Base-by-base conservation (phyloP, 2,797 vertebrate species). In the Okamejei kenojei region DNA sequence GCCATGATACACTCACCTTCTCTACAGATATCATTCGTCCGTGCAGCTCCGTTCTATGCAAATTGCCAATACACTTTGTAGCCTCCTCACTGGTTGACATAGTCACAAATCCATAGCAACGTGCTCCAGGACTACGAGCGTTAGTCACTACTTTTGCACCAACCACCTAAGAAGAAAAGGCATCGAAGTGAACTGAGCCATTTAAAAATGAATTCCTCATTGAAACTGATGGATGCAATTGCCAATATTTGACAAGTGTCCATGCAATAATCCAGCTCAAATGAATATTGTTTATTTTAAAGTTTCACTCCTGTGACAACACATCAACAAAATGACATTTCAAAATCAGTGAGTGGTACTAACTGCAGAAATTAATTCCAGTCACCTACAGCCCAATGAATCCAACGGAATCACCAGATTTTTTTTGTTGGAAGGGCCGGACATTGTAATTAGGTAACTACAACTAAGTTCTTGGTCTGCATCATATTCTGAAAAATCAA, bases 21-120 rank as follows among this genome's bases (percentile, higher is more conserved):
- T 99, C 99, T 93, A 99, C 98, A 26, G 99, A 99, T 95, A 99
- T 99, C 99, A 99, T 99, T 94, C 97, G 97, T 23, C 99, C 99
- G 0, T 99, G 99, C 93, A 99, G 96, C 94, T 99, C 99, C 0
- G 99, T 99, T 93, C 98, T 96, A 95, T 99, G 98, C 4, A 99
- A 97, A 86, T 99, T 98, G 94, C 94, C 96, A 94, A 99, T 99
- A 10, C 98, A 99, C 93, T 97, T 98, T 38, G 98, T 98, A 65
- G 99, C 98, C 94, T 99, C 99, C 1, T 99, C 99, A 0, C 97
- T 96, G 0, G 98, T 97, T 0, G 98, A 97, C 99, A 99, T 99
- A 0, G 99, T 99, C 93, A 99, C 98, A 23, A 99, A 99, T 17
- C 99, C 99, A 0, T 99, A 99, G 95, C 99, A 99, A n/a, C 99